Percentiles rank a stretch among this genome's conserved stretches.
phyloP scores from a whole-genome alignment of 2,113 vertebrate species.

The Forbesichthys papilliferus region DNA sequence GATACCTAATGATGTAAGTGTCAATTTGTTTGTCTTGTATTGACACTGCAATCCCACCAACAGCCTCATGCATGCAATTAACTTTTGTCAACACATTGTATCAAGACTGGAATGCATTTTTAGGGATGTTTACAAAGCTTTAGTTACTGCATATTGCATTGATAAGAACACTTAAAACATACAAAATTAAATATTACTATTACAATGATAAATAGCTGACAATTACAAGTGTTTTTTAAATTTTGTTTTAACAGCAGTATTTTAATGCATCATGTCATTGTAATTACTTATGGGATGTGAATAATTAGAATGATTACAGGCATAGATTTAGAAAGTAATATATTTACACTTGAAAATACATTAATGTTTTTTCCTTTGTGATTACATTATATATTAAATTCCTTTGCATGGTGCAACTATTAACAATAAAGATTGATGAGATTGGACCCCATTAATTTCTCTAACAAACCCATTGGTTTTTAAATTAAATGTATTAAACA shows the following conservation, averaged over 20 bases:
- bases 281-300: neutral
- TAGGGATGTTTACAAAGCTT: neutral
- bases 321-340: neutral
- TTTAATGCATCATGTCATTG: neutral
- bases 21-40: constrained; percentile 36
- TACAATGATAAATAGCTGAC: too few species aligned
- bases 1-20: constrained; percentile 94
- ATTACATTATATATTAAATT: neutral
- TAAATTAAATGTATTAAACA: neutral
- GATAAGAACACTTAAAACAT: neutral
- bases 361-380: neutral
- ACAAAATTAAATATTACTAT: too few species aligned
- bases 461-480: too few species aligned
- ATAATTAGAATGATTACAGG: neutral
- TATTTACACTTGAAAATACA: neutral
- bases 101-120: constrained; percentile 8
- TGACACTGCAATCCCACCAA: constrained; percentile 20
- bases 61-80: constrained; percentile 19
- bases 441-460: too few species aligned
- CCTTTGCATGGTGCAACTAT: neutral
- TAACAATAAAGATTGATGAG: neutral
- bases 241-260: neutral
- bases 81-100: constrained; percentile 32
- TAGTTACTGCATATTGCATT: neutral
- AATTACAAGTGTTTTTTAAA: too few species aligned